Evolutionary conservation across 2,888 invertebrate genomes (phyloP), one percentile per base, ranked within the genome.

Genomic region (Xylocampa areola): DNA sequence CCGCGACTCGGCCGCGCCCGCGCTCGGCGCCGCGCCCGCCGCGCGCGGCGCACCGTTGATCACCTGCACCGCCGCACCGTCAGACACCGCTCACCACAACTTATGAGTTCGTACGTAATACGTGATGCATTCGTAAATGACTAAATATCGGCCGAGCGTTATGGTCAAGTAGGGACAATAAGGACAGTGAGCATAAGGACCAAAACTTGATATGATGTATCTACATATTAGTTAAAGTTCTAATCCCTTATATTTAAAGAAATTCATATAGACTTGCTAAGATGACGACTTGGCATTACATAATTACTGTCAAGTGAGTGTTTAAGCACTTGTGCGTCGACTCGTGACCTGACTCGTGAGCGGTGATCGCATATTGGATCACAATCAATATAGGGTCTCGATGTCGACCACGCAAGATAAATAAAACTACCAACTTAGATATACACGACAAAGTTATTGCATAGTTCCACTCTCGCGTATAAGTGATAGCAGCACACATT

Each of bases 41-140:
- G 77, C 81, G 65, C 77, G 71, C 48, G 91, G 88, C 60, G 86
- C 82, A 13, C 91, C 90, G 84, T 92, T 92, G 85, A 92, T 92
- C 80, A 92, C 93, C 92, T 92, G 89, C 81, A 58, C 66, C 70
- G 50, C 45, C 62, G 60, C 60, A 58, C 36, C 33, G 39, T 70
- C 64, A 68, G 57, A 36, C 55, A 44, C 45, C 51, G 23, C 49
- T 45, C 61, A 43, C 62, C 40, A 23, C 33, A 53, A 43, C 48
- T 40, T 14, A 49, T 33, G 40, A 25, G n/a, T n/a, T n/a, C n/a
- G n/a, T n/a, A n/a, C n/a, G n/a, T n/a, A n/a, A n/a, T n/a, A n/a
- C n/a, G 30, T 44, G 37, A 32, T 32, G 33, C 41, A 41, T 35
- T 33, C 39, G 11, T 35, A 48, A 37, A 1, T 36, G 5, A 32